A percentile compares a stretch with the other conserved stretches of the same genome.
Evolutionary conservation across 2,113 vertebrate genomes (phyloP).

Genomic region (Saiga tatarica): DNA sequence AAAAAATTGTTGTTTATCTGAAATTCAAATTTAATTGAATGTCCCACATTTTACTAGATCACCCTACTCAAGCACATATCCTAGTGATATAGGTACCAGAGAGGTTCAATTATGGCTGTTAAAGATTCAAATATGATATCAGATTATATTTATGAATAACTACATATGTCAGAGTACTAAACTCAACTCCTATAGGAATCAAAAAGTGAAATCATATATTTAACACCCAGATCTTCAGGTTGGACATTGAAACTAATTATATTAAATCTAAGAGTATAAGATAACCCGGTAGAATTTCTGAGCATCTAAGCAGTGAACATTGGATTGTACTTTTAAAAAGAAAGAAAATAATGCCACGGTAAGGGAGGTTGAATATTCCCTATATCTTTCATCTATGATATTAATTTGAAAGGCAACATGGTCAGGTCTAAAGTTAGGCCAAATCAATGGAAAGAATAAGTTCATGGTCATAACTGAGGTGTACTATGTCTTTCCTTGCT

Average conservation of each 20-base stretch:
- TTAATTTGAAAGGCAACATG: not conserved
- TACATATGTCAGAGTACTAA: not conserved
- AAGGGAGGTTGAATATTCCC: not conserved
- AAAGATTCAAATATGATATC: not conserved
- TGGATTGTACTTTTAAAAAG: not conserved
- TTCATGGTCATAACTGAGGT: not conserved
- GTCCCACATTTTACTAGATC: not conserved
- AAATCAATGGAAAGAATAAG: not conserved
- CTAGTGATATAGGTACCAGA: not conserved
- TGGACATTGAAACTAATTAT: not conserved
- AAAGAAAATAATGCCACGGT: not conserved
- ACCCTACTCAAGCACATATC: not conserved
- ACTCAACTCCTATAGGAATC: not conserved
- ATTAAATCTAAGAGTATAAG: not conserved
- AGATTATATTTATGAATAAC: not conserved
- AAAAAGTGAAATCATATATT: too few relatives aligned
- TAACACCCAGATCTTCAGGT: too few relatives aligned
- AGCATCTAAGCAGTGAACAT: not conserved
- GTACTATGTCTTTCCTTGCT: not conserved
- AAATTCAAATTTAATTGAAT: not conserved
- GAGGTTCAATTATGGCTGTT: not conserved
- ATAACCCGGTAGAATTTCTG: not conserved
- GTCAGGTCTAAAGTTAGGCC: not conserved
- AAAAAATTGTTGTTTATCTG: not conserved
- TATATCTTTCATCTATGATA: not conserved